These are phyloP conservation scores for Zoroaster sp. DNA, from an alignment of 53 echinoderm and acorn worm genomes.

Conservation along the genomic window DNA sequence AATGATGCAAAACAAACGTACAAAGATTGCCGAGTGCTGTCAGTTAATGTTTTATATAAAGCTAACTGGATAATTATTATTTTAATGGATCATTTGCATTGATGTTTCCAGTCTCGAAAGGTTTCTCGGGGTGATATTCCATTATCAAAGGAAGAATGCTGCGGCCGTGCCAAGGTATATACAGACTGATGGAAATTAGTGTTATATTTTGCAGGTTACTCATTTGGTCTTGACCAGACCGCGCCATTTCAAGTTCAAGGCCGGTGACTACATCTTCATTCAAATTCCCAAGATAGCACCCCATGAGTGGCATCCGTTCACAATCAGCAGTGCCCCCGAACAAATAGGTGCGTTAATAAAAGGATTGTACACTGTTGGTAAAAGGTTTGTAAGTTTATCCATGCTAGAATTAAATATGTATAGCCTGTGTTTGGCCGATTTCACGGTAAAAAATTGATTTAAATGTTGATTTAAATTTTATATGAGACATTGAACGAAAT, in stretches of 20 bases:
- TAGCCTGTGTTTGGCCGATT: not conserved
- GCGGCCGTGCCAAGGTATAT: too few relatives aligned
- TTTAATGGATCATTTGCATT: too few relatives aligned
- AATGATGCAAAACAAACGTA: too few relatives aligned
- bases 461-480: not conserved
- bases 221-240: constrained; percentile 88
- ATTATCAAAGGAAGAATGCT: too few relatives aligned
- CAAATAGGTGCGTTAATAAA: constrained; percentile 64
- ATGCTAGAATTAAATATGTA: not conserved
- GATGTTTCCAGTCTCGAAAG: too few relatives aligned
- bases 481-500: not conserved
- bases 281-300: constrained; percentile 85
- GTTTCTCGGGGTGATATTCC: too few relatives aligned
- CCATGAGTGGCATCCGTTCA: constrained; percentile 99
- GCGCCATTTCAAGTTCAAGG: constrained; percentile 71
- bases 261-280: constrained; percentile 95
- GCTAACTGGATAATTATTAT: too few relatives aligned
- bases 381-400: too few relatives aligned
- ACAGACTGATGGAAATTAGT: too few relatives aligned
- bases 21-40: too few relatives aligned
- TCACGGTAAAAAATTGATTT: not conserved
- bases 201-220: constrained; percentile 64
- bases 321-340: constrained; percentile 97
- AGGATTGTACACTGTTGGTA: too few relatives aligned
- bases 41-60: too few relatives aligned